Base-by-base conservation (phyloP, 2,888 invertebrate species). In the Thyatira batis region DNA sequence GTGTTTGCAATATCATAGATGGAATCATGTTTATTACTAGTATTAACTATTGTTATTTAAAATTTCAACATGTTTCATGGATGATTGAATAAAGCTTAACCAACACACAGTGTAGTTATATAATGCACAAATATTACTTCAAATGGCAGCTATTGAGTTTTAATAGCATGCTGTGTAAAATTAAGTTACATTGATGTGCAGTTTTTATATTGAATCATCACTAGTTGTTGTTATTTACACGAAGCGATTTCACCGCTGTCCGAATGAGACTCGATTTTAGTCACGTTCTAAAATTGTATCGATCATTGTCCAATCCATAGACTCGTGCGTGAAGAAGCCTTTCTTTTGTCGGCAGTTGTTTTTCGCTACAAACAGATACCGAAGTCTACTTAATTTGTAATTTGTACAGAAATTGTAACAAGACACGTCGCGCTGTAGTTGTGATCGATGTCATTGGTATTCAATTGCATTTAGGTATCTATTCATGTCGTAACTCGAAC, bases 261-360 rank as follows among this genome's bases (percentile, higher is more conserved):
- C 49, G 60, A 71, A 71, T 53, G 58, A 68, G 55, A 60, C 63
- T 73, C 58, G 58, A 60, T 67, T 75, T 69, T 58, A 70, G 72
- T 79, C 76, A 81, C 76, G 78, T 71, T 69, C 65, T 53, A 49
- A 62, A 65, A 62, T 50, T 52, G 30, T 52, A 51, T 52, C 52
- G 65, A 62, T 71, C 61, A 57, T 69, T 61, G 59, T 61, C 48
- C 63, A 63, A 69, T 70, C 57, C 59, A 8, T 61, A 39, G 52
- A 69, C 52, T 77, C 77, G 73, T 78, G 76, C 75, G 72, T 70
- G 62, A 76, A 72, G 57, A 60, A 59, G 54, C 57, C 57, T 71
- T 73, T 71, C 67, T 66, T 74, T 65, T 55, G 52, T 54, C 54
- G 20, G 50, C 48, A 9, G 50, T 54, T 57, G 45, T 64, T 56